These are phyloP conservation scores for Hypocryptadius cinnamomeus DNA, from an alignment of 2,113 vertebrate species.

Conservation along the genomic window DNA sequence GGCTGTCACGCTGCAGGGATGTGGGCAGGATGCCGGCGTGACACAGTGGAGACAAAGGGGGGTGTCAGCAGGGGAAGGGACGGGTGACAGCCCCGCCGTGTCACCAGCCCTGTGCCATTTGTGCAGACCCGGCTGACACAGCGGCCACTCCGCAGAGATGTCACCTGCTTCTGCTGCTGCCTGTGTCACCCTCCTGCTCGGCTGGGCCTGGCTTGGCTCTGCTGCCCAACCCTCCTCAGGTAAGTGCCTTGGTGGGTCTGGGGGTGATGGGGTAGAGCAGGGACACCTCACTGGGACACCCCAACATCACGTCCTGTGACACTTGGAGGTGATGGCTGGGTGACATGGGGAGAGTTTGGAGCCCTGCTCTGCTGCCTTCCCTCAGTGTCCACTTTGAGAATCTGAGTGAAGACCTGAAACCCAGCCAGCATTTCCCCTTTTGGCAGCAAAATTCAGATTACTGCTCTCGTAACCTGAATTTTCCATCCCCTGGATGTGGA, in stretches of 20 bases:
- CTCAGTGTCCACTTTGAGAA: accelerated
- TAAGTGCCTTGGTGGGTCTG: background rate
- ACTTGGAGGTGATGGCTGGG: background rate
- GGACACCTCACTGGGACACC: background rate
- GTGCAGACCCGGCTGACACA: accelerated
- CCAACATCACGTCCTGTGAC: accelerated
- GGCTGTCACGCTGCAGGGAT: accelerated
- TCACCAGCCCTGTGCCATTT: background rate
- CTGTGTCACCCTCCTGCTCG: background rate
- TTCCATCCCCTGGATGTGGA: background rate
- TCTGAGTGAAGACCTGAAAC: background rate
- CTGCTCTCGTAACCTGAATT: background rate
- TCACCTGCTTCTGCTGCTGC: accelerated
- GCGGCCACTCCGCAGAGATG: background rate
- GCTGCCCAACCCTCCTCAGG: background rate
- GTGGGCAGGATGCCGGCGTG: accelerated
- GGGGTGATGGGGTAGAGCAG: background rate
- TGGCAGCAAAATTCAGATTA: background rate
- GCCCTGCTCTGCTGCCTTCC: background rate
- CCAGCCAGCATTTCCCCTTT: background rate
- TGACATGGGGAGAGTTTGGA: background rate
- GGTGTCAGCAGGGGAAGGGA: accelerated
- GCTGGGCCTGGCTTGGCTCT: background rate
- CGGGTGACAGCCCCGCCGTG: accelerated
- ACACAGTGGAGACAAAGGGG: background rate